These are phyloP conservation scores for Caenorhabditis brenneri DNA, from an alignment of 1,140 invertebrate species.

Conservation along the genomic window DNA sequence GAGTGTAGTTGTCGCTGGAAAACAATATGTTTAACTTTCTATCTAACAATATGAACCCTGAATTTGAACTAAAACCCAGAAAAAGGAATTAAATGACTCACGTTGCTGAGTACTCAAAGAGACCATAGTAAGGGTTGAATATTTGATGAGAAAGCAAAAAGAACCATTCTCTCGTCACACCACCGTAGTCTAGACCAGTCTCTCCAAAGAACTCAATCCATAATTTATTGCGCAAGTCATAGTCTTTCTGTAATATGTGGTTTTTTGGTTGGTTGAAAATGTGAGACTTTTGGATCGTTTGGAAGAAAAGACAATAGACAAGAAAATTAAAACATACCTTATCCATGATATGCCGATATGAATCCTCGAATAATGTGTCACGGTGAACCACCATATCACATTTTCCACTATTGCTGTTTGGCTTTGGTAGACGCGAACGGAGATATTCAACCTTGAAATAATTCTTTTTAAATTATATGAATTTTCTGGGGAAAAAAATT, in stretches of 20 bases:
- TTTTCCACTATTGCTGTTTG: conserved; percentile 94
- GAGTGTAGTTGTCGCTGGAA: conserved; percentile 90
- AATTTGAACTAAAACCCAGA: conserved; percentile 26
- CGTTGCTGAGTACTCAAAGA: conserved; percentile 99
- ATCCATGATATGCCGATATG: conserved; percentile 82
- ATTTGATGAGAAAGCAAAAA: conserved; percentile 97
- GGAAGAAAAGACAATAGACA: no score
- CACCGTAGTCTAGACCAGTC: conserved; percentile 88
- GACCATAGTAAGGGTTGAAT: conserved; percentile 98
- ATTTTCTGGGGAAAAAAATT: no score
- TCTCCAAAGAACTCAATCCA: conserved; percentile 99
- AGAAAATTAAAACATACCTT: no score
- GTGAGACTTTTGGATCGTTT: no score
- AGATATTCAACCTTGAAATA: conserved; percentile 58
- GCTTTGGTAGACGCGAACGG: conserved; percentile 68
- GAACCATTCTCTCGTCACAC: conserved; percentile 87
- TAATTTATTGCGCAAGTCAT: conserved; percentile 90
- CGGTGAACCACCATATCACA: conserved; percentile 92
- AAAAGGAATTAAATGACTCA: conserved; percentile 73
- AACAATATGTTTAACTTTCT: no score
- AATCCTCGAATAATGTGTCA: conserved; percentile 91
- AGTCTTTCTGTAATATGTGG: conserved; percentile 59
- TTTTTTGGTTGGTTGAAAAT: conserved; percentile 70
- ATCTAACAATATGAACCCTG: neutral
- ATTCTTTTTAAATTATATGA: neutral